Evolutionary conservation across 2,797 vertebrate genomes (phyloP), one percentile per base, ranked within the genome.

Genomic region (Champsocephalus esox): DNA sequence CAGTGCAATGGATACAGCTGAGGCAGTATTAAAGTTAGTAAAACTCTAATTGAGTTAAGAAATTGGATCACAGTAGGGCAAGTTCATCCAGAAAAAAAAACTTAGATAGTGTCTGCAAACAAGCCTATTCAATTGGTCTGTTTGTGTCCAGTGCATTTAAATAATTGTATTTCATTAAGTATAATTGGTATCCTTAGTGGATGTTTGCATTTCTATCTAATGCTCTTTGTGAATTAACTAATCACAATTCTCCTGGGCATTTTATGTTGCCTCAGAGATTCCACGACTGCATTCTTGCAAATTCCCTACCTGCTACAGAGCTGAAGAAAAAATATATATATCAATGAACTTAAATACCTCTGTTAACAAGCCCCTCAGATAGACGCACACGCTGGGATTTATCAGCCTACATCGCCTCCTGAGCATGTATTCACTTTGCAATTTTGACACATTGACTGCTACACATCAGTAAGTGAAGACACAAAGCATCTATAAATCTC

Each of bases 1-100:
- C 74, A 85, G 79, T 90, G 90, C 88, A 89, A 87, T 83, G 81
- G 82, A 89, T 90, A 86, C 65, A 87, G 72, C 74, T 78, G 57
- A 76, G 87, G 82, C 68, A 73, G 78, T 54, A 80, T 90, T 84
- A 86, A 68, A 19, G 12, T 65, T 78, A 72, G 55, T 61, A 73
- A 79, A 84, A 87, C 69, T 68, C 69, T 69, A 82, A 79, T 64
- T 84, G 75, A 86, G 64, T 82, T 60, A 68, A 71, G 75, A 83
- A 87, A 84, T 32, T 83, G 61, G 85, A 85, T 84, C 75, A 90
- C 69, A 88, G 59, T 41, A 55, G 65, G 60, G 65, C 70, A 82
- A 58, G 41, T 85, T 77, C 58, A 78, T 72, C 62, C 67, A 84
- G 38, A 48, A 67, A 17, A 28, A 71, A 71, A 79, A 75, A 24